A percentile compares a stretch with the other conserved stretches of the same genome.
Evolutionary conservation across 2,113 vertebrate species (phyloP).

Genomic region (Clarias gariepinus): DNA sequence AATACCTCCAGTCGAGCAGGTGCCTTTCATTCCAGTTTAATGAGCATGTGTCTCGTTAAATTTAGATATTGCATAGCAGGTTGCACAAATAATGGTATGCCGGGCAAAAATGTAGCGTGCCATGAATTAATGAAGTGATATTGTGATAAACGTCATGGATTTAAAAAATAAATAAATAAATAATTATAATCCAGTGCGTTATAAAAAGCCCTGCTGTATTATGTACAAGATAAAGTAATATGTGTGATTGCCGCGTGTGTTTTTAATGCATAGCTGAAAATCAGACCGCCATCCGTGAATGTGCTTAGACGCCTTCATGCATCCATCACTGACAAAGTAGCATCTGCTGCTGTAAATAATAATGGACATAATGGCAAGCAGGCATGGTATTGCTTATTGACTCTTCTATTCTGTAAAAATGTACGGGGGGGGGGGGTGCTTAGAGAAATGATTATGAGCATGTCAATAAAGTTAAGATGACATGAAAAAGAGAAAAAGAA

Average conservation of each 20-base stretch:
- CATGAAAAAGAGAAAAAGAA: too few relatives aligned
- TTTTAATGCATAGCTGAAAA: neutral
- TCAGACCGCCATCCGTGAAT: neutral
- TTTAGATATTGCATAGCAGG: conserved; percentile 18
- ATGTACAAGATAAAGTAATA: neutral
- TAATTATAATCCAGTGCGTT: neutral
- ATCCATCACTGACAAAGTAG: neutral
- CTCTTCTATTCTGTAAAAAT: neutral
- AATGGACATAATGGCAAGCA: neutral
- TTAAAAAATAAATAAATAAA: neutral
- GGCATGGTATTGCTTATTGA: conserved; percentile 6
- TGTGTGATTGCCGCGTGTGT: neutral
- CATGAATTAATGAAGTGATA: neutral
- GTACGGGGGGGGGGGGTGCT: neutral
- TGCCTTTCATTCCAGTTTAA: conserved; percentile 2
- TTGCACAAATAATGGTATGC: neutral
- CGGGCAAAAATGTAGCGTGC: neutral
- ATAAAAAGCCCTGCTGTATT: neutral
- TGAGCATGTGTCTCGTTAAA: neutral
- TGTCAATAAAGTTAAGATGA: neutral
- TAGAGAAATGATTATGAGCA: neutral
- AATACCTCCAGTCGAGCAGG: conserved; percentile 25
- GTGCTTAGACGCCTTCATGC: neutral
- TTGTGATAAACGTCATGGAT: neutral
- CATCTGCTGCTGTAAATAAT: conserved; percentile 1